Conservation (phyloP, 1,140 invertebrate genomes). For the Drosophila guanche region DNA sequence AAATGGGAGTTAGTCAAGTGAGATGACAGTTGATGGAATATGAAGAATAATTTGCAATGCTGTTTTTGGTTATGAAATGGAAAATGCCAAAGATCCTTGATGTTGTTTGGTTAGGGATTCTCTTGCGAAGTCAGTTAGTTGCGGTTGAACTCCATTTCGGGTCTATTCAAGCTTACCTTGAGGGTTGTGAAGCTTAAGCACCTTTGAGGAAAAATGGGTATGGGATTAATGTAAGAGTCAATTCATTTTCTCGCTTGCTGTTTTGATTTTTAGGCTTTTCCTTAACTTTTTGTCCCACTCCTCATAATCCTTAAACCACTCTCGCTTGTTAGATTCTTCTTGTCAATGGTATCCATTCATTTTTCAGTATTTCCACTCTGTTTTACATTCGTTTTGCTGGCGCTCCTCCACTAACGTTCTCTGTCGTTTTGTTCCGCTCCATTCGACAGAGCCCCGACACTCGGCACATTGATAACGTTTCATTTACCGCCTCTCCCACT, state of each 20-base stretch:
- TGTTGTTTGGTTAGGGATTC: no score
- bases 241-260: no score
- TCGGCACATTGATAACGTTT: slow-evolving; percentile 42
- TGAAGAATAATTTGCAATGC: background rate
- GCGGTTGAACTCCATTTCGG: no score
- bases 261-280: no score
- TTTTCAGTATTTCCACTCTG: slow-evolving; percentile 32
- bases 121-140: no score
- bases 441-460: slow-evolving; percentile 23
- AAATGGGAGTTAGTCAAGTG: slow-evolving; percentile 21
- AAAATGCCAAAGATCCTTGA: no score
- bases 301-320: background rate
- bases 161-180: no score
- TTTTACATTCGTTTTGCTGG: slow-evolving; percentile 43
- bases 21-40: background rate
- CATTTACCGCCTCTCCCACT: slow-evolving; percentile 18
- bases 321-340: background rate
- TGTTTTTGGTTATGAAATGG: no score
- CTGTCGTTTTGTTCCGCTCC: slow-evolving; percentile 1
- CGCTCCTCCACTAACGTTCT: background rate
- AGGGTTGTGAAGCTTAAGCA: background rate
- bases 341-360: slow-evolving; percentile 4
- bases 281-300: background rate
- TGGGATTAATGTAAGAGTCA: no score
- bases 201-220: background rate